These are phyloP conservation scores for Archivesica marissinica DNA, from an alignment of 1,140 invertebrate species.

Conservation along the genomic window DNA sequence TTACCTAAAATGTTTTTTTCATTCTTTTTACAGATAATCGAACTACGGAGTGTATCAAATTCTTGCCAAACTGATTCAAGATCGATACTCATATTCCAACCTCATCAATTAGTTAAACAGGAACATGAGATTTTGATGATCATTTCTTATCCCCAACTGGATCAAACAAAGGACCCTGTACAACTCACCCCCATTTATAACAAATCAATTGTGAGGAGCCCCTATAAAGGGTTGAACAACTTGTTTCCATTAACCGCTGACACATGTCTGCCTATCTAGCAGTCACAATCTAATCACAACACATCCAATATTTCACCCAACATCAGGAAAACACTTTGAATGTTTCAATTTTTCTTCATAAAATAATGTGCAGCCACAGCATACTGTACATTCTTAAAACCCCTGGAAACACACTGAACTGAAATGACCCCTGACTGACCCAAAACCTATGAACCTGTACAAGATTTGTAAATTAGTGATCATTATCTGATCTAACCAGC, in stretches of 20 bases:
- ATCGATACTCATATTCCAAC: background rate
- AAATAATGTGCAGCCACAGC: background rate
- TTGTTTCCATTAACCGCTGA: conserved; percentile 26
- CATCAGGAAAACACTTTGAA: background rate
- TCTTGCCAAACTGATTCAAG: background rate
- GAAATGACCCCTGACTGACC: conserved; percentile 10
- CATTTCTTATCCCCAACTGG: conserved; percentile 1
- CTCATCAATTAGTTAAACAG: background rate
- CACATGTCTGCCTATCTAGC: background rate
- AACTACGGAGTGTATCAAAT: no score
- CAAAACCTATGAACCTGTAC: background rate
- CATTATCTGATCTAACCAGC: conserved; percentile 33
- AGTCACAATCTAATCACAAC: conserved; percentile 4
- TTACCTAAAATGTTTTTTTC: no score
- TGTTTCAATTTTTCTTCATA: background rate
- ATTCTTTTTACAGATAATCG: no score
- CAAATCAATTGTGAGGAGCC: conserved; percentile 4
- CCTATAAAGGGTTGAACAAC: conserved; percentile 20
- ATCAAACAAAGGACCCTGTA: conserved; percentile 36
- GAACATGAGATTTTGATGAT: background rate
- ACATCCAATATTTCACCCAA: conserved; percentile 21
- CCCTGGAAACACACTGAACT: background rate
- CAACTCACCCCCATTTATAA: conserved; percentile 28
- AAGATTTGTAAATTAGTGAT: background rate
- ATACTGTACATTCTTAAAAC: background rate